Evolutionary conservation across 2,888 invertebrate genomes (phyloP).

Genomic region (Troides oblongomaculatus): DNA sequence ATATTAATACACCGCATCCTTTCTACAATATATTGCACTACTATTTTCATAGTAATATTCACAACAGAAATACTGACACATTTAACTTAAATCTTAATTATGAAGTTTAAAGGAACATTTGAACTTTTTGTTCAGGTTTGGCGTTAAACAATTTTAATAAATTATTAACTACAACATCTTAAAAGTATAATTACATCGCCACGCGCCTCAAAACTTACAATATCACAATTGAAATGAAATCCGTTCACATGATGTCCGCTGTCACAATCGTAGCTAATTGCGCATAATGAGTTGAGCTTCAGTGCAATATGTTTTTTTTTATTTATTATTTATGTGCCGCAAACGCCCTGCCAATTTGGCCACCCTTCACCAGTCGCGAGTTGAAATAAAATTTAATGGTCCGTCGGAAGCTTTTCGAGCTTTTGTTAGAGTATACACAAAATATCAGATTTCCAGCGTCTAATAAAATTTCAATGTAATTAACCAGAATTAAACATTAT

Average conservation of each 20-base stretch:
- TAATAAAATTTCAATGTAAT: conserved; percentile 8
- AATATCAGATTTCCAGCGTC: conserved; percentile 71
- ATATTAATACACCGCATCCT: background rate
- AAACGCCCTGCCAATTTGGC: conserved; percentile 61
- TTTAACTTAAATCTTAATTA: background rate
- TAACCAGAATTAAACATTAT: too few species aligned
- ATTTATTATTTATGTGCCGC: conserved; percentile 69
- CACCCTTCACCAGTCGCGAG: conserved; percentile 62
- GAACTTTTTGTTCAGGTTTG: background rate
- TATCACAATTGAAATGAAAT: conserved; percentile 53
- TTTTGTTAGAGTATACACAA: conserved; percentile 53
- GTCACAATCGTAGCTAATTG: conserved; percentile 79
- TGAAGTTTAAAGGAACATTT: background rate
- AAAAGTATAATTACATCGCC: conserved; percentile 37
- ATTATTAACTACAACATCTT: background rate
- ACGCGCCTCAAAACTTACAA: conserved; percentile 43
- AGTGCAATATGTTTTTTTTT: conserved; percentile 75
- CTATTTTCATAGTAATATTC: background rate
- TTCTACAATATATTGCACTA: background rate
- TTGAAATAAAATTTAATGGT: conserved; percentile 78
- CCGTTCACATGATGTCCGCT: conserved; percentile 70
- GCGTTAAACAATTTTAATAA: background rate
- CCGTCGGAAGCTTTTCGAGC: conserved; percentile 57
- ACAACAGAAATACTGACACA: background rate
- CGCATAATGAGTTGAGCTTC: conserved; percentile 76